Evolutionary conservation across 2,888 invertebrate species (phyloP).

Genomic region (Brassicogethes aeneus): DNA sequence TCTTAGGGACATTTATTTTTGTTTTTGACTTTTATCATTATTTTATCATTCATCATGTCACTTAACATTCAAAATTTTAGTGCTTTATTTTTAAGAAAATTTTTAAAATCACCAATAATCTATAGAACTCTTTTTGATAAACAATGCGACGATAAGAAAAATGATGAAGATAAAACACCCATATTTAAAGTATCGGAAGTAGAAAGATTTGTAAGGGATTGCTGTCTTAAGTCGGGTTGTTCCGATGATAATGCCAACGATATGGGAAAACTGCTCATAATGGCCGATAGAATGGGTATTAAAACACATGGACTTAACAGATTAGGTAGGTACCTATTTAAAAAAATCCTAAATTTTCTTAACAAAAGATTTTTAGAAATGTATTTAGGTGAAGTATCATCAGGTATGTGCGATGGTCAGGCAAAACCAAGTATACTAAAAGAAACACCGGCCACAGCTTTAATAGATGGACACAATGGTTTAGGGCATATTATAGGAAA

Average conservation of each 20-base stretch:
- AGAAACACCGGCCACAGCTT: slow-evolving; percentile 44
- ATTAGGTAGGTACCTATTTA: slow-evolving; percentile 32
- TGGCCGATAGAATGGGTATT: slow-evolving; percentile 60
- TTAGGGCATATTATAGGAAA: slow-evolving; percentile 57
- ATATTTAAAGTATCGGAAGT: slow-evolving; percentile 34
- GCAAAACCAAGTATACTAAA: slow-evolving; percentile 48
- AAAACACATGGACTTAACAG: slow-evolving; percentile 65
- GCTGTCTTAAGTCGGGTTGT: slow-evolving; percentile 55
- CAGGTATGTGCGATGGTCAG: slow-evolving; percentile 41
- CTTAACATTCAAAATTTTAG: neutral
- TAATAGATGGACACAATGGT: slow-evolving; percentile 60
- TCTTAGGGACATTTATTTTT: neutral
- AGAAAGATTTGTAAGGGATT: slow-evolving; percentile 51
- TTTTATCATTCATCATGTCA: too few relatives aligned
- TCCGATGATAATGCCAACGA: slow-evolving; percentile 48
- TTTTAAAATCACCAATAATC: too few relatives aligned
- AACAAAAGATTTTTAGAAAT: slow-evolving; percentile 38
- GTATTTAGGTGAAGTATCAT: slow-evolving; percentile 53
- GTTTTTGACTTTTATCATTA: too few relatives aligned
- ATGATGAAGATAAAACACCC: neutral
- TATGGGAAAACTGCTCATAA: slow-evolving; percentile 59
- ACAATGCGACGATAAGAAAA: neutral
- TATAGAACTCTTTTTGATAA: neutral
- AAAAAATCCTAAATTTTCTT: neutral
- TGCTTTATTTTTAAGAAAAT: too few relatives aligned